These are phyloP conservation scores for Dinoponera quadriceps DNA, from an alignment of 1,140 invertebrate genomes.

Conservation along the genomic window DNA sequence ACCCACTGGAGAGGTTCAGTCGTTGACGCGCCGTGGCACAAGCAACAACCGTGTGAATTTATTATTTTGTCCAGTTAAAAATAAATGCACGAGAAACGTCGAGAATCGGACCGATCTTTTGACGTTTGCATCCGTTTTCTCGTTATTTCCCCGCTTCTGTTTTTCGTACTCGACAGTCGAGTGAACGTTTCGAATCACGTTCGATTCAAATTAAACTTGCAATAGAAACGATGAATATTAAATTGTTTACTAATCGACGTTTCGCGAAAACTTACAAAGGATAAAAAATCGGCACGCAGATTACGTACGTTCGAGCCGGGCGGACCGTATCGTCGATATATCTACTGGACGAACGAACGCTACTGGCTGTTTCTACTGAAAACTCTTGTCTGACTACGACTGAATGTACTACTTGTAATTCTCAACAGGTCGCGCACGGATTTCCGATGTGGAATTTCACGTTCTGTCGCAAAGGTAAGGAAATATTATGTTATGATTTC, in stretches of 20 bases:
- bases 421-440: neutral
- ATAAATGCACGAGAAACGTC: neutral
- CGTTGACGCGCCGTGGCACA: conserved; percentile 58
- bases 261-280: conserved; percentile 1
- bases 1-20: conserved; percentile 56
- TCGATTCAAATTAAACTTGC: neutral
- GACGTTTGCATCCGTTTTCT: neutral
- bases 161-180: neutral
- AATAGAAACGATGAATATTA: neutral
- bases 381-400: neutral
- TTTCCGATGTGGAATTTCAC: neutral
- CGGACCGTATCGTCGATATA: neutral
- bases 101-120: neutral
- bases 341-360: conserved; percentile 4
- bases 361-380: conserved; percentile 7
- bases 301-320: neutral
- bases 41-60: conserved; percentile 32
- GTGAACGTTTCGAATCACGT: neutral
- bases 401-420: neutral
- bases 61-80: neutral
- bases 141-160: neutral
- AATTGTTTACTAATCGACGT: neutral
- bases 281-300: conserved; percentile 2
- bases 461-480: conserved; percentile 26
- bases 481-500: neutral